Evolutionary conservation across 2,888 invertebrate species (phyloP).

Genomic region (Oscheius onirici): DNA sequence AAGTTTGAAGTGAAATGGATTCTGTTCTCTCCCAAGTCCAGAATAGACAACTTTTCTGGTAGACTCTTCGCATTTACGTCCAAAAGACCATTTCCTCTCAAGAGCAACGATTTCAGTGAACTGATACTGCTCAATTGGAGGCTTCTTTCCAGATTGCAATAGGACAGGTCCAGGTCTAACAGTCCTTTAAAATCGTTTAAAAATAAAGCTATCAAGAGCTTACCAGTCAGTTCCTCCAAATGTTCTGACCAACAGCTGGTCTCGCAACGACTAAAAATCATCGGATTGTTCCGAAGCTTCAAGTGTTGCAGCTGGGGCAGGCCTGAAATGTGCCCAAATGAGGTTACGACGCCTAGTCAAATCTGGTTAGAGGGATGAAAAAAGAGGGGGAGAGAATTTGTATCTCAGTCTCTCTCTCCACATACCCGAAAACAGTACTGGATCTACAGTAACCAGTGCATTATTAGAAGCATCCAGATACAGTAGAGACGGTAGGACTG

Average conservation of each 20-base stretch:
- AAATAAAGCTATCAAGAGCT: background rate
- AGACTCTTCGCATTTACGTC: constrained; percentile 48
- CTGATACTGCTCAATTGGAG: constrained; percentile 39
- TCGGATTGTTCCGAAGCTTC: constrained; percentile 19
- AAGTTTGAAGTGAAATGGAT: constrained; percentile 59
- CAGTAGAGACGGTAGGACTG: constrained; percentile 61
- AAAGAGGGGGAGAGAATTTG: background rate
- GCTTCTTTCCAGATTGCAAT: constrained; percentile 44
- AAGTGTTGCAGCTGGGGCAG: constrained; percentile 34
- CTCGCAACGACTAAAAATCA: constrained; percentile 29
- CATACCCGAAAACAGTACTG: constrained; percentile 52
- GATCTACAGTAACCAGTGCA: constrained; percentile 49
- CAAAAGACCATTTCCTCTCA: constrained; percentile 44
- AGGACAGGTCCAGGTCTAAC: constrained; percentile 60
- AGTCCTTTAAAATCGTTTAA: constrained; percentile 28
- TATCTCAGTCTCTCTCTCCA: background rate
- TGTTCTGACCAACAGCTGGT: constrained; percentile 52
- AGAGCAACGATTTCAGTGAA: constrained; percentile 35
- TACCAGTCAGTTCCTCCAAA: constrained; percentile 48
- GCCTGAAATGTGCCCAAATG: constrained; percentile 16
- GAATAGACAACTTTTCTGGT: constrained; percentile 45
- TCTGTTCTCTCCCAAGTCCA: constrained; percentile 60
- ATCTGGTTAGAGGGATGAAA: background rate
- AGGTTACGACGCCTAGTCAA: background rate
- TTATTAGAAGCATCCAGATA: constrained; percentile 62